Evolutionary conservation across 1,140 invertebrate genomes (phyloP).

Genomic region (Drosophila ohnishii): DNA sequence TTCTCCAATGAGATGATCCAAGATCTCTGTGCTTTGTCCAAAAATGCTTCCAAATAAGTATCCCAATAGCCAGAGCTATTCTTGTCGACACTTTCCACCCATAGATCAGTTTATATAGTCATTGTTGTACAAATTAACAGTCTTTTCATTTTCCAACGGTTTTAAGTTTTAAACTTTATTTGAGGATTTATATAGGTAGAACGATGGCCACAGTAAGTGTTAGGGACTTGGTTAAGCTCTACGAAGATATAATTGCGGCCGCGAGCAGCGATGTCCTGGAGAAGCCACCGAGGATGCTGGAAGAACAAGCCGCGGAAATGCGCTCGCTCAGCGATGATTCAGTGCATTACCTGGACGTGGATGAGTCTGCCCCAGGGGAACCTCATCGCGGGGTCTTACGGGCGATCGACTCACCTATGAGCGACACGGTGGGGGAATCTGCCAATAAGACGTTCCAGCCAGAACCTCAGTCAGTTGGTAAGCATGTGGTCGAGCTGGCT

Average conservation of each 20-base stretch:
- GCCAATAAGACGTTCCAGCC: neutral
- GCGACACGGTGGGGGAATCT: neutral
- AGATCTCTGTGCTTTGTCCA: neutral
- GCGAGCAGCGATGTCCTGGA: neutral
- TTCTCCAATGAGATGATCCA: neutral
- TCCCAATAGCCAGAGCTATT: neutral
- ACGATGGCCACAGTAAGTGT: neutral
- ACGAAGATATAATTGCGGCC: neutral
- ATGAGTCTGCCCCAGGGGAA: neutral
- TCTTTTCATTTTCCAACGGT: neutral
- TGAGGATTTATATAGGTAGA: neutral
- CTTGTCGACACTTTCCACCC: neutral
- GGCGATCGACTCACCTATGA: neutral
- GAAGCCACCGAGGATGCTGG: neutral
- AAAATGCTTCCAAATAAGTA: neutral
- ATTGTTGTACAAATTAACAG: constrained; percentile 3
- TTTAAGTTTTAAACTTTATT: neutral
- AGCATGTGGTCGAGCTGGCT: neutral
- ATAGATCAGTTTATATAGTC: neutral
- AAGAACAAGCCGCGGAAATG: neutral
- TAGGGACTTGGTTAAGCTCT: neutral
- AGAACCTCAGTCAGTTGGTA: neutral
- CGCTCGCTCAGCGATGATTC: neutral
- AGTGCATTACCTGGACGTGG: neutral
- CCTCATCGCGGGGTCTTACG: neutral